Conservation (phyloP, 2,888 invertebrate genomes). For the Agrochola lychnidis region DNA sequence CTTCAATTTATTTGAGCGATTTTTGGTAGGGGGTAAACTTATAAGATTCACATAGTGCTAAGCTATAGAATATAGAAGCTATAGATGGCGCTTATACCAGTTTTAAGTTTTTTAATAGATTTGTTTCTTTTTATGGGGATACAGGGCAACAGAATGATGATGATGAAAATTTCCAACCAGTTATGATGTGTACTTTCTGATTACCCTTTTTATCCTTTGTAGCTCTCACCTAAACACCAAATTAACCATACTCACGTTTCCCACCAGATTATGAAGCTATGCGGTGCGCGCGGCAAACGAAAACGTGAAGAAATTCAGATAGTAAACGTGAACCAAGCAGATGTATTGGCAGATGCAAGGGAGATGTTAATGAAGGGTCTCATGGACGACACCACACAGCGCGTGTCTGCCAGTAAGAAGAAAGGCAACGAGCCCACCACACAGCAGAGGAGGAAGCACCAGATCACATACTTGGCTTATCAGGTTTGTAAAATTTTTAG, state of each 20-base stretch:
- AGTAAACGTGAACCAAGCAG: constrained; percentile 95
- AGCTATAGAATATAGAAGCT: too few relatives aligned
- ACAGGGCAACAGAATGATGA: too few relatives aligned
- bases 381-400: constrained; percentile 92
- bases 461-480: constrained; percentile 98
- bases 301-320: constrained; percentile 93
- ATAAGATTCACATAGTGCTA: too few relatives aligned
- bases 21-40: too few relatives aligned
- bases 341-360: constrained; percentile 94
- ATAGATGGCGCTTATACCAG: too few relatives aligned
- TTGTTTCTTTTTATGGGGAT: too few relatives aligned
- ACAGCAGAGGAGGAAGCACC: constrained; percentile 96
- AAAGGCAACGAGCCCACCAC: constrained; percentile 91
- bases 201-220: not conserved
- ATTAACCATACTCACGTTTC: not conserved
- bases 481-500: constrained; percentile 86
- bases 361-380: constrained; percentile 95
- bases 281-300: constrained; percentile 92
- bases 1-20: too few relatives aligned
- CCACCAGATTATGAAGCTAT: constrained; percentile 91
- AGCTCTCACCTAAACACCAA: not conserved
- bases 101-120: too few relatives aligned
- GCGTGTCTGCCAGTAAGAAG: constrained; percentile 89
- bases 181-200: not conserved
- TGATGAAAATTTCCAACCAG: not conserved